Evolutionary conservation across 2,888 invertebrate species (phyloP).

Genomic region (Chalcis sispes): DNA sequence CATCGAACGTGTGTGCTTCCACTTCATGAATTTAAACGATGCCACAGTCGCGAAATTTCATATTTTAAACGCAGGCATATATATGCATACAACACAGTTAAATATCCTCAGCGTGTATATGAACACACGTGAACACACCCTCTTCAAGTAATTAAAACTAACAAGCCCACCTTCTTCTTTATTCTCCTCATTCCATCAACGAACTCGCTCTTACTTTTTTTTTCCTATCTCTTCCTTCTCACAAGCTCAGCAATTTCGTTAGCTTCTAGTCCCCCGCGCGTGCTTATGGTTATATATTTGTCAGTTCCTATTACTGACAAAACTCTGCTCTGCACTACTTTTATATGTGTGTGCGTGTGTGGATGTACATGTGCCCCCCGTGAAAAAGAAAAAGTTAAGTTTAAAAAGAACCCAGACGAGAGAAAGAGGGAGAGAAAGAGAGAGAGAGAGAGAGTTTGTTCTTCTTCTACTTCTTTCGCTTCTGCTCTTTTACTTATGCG

Average conservation of each 20-base stretch:
- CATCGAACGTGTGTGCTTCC: too few species aligned
- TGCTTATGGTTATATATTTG: conserved; percentile 47
- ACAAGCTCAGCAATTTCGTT: neutral
- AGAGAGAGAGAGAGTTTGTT: conserved; percentile 14
- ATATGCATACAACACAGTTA: too few species aligned
- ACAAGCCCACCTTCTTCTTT: conserved; percentile 8
- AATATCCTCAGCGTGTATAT: neutral
- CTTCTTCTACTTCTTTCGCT: conserved; percentile 3
- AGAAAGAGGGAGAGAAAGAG: conserved; percentile 22
- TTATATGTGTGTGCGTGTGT: neutral
- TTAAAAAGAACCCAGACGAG: neutral
- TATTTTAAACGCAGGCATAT: too few species aligned
- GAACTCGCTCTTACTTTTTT: too few species aligned
- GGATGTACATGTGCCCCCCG: too few species aligned
- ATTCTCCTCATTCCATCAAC: too few species aligned
- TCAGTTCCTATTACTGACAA: conserved; percentile 54
- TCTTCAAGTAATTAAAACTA: conserved; percentile 34
- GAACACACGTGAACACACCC: neutral
- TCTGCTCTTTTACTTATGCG: neutral
- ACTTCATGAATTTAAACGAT: too few species aligned
- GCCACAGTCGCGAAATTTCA: too few species aligned
- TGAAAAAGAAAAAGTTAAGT: too few species aligned
- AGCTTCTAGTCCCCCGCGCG: neutral
- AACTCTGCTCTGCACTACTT: conserved; percentile 7
- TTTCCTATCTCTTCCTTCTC: neutral